Evolutionary conservation across 2,113 vertebrate species (phyloP).

Genomic region (Mobula birostris): DNA sequence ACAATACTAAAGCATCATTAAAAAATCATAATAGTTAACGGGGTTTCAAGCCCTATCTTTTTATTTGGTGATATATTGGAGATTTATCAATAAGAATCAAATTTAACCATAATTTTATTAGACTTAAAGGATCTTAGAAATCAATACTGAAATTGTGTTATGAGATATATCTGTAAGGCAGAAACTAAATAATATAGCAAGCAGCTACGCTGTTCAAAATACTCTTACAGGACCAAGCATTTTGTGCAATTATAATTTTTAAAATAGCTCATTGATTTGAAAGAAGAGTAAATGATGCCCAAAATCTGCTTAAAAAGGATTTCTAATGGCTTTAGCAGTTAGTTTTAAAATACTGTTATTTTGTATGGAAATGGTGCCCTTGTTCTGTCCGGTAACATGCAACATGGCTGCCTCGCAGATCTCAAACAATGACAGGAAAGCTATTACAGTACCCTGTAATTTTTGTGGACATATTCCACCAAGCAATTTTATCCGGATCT

Average conservation of each 20-base stretch:
- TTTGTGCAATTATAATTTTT: not conserved
- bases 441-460: slow-evolving; percentile 36
- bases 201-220: not conserved
- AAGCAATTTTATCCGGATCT: slow-evolving; percentile 32
- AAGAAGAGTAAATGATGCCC: not conserved
- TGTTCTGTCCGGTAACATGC: not conserved
- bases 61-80: slow-evolving; percentile 30
- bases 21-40: slow-evolving; percentile 29
- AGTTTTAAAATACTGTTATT: not conserved
- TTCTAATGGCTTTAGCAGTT: not conserved
- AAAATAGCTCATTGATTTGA: slow-evolving; percentile 2
- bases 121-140: slow-evolving; percentile 31
- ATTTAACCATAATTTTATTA: slow-evolving; percentile 37
- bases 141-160: slow-evolving; percentile 34
- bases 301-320: not conserved
- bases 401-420: slow-evolving; percentile 30
- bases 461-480: slow-evolving; percentile 35
- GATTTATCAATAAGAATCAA: slow-evolving; percentile 36
- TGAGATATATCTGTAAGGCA: not conserved
- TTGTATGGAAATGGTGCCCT: not conserved
- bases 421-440: slow-evolving; percentile 31
- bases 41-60: slow-evolving; percentile 22
- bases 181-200: slow-evolving; percentile 16
- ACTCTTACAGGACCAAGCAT: not conserved
- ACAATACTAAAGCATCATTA: slow-evolving; percentile 18